Percentiles rank a stretch among this genome's conserved stretches.
Evolutionary conservation across 2,797 vertebrate genomes (phyloP).

Genomic region (Acipenser ruthenus): DNA sequence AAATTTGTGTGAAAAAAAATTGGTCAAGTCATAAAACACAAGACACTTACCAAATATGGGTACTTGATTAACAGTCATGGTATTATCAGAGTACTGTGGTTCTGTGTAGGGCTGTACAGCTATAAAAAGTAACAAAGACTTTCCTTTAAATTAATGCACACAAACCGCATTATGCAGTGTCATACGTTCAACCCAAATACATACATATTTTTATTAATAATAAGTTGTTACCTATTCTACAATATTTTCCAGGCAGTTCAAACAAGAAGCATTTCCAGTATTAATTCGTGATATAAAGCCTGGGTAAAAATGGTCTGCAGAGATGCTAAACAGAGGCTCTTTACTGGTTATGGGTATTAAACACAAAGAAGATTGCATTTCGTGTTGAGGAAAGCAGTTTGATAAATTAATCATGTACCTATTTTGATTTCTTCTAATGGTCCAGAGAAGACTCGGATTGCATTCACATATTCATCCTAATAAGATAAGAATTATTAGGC

Average conservation of each 20-base stretch:
- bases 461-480: slow-evolving; percentile 74
- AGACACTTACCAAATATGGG: slow-evolving; percentile 75
- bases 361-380: neutral
- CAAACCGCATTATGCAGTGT: neutral
- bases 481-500: too few relatives aligned
- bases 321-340: too few relatives aligned
- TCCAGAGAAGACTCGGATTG: slow-evolving; percentile 81
- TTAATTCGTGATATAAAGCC: neutral
- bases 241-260: too few relatives aligned
- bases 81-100: slow-evolving; percentile 67
- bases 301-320: neutral
- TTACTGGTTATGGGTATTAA: too few relatives aligned
- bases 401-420: slow-evolving; percentile 49
- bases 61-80: slow-evolving; percentile 79
- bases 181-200: neutral
- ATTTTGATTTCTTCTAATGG: slow-evolving; percentile 76
- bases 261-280: neutral
- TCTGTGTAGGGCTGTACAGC: slow-evolving; percentile 74
- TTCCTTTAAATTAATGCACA: neutral
- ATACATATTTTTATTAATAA: neutral
- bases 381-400: neutral
- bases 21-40: too few relatives aligned
- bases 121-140: slow-evolving; percentile 27
- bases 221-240: too few relatives aligned
- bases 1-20: too few relatives aligned